These are phyloP conservation scores for Acropternis orthonyx DNA, from an alignment of 2,797 vertebrate genomes.

Conservation along the genomic window DNA sequence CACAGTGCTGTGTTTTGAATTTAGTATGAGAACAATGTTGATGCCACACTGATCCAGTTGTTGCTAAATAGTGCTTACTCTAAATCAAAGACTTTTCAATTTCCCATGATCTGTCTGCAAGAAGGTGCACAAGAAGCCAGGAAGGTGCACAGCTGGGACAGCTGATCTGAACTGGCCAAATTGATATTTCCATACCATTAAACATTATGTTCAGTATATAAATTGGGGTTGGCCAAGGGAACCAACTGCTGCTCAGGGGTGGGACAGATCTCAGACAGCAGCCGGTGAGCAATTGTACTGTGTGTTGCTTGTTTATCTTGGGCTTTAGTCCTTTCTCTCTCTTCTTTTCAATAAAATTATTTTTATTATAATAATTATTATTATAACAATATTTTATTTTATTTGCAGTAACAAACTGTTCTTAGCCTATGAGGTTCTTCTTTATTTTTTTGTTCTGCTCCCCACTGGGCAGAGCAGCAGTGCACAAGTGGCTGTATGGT, in stretches of 20 bases:
- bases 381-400: background rate
- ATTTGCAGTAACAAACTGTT: background rate
- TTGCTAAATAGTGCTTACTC: background rate
- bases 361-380: background rate
- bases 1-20: background rate
- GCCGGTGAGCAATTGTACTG: background rate
- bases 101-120: background rate
- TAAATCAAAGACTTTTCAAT: background rate
- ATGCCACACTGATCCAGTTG: background rate
- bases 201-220: background rate
- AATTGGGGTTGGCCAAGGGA: background rate
- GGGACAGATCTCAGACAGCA: rapidly evolving
- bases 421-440: background rate
- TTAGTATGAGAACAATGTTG: background rate
- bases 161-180: background rate
- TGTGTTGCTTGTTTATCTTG: background rate
- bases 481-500: background rate
- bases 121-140: background rate
- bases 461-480: background rate
- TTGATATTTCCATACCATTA: background rate
- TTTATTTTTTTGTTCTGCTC: background rate
- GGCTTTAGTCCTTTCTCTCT: background rate
- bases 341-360: background rate
- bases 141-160: background rate
- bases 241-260: rapidly evolving